Evolutionary conservation across 2,113 vertebrate species (phyloP), one percentile per base, ranked within the genome.

Genomic region (Heterochromis multidens): DNA sequence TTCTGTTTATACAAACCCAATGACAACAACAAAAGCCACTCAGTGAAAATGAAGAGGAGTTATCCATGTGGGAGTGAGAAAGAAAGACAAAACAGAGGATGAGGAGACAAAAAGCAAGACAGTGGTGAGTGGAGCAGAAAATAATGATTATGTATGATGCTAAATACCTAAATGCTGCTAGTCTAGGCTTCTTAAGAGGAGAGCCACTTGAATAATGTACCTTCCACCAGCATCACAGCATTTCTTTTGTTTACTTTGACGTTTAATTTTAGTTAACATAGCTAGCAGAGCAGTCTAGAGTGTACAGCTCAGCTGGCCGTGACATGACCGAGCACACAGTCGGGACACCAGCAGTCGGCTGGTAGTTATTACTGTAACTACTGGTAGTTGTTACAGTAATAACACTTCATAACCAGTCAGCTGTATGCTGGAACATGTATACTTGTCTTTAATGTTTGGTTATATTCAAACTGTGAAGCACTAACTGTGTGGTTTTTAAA

Each of bases 1-100:
- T 65, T 65, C n/a, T 65, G 35, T 40, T 40, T 65, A 65, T 7
- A 43, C 35, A 67, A 43, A 67, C 13, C 13, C 35, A 25, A 17
- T 43, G 63, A 67, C n/a, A 67, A 67, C 40, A 67, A 67, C 13
- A 43, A 67, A 67, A 67, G 63, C n/a, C 16, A 67, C 40, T 25
- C 13, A 17, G 33, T 65, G 62, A 40, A 65, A 65, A 23, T 40
- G 33, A 65, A 40, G 63, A 67, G 35, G 62, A 25, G 1, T 17
- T 23, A 25, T 25, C 63, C 35, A 43, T 25, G 37, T 67, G 4
- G 14, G 63, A 67, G 37, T 46, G 37, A 27, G 37, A 46, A 43
- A 67, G 62, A 65, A 40, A 65, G n/a, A 65, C 33, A n/a, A 37
- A 43, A 17, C 37, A 4, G 37, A 43, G 13, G 37, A 67, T 25